Base-by-base conservation (phyloP, 2,797 vertebrate species). In the Nannoperca obscura region DNA sequence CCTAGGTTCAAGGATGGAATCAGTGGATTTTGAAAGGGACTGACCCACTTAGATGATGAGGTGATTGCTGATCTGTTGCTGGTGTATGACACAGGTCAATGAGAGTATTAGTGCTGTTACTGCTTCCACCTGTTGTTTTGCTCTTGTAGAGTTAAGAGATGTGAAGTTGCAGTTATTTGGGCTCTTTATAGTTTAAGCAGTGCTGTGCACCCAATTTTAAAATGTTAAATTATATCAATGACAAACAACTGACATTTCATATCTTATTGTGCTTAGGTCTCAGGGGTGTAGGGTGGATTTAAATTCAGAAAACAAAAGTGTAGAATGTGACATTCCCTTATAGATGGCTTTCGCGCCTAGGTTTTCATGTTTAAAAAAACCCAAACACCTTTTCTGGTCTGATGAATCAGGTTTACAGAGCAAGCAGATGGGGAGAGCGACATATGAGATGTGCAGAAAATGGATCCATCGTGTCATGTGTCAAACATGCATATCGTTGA, bases 1-100 rank as follows among this genome's bases (percentile, higher is more conserved):
- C 67, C 53, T 36, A 44, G 58, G 65, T 78, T 76, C 32, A 80
- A 44, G 60, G 54, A 82, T 63, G 42, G 64, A 77, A 83, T 74
- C 46, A 71, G 15, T 71, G 59, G 83, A 77, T 83, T 90, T 78
- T 77, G 55, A 34, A 76, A 75, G 40, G 46, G 72, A 85, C 46
- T 82, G 69, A 71, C 71, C 74, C 24, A 67, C 67, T 61, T 36
- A 75, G 73, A 73, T 85, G 77, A 82, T 78, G 66, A 78, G 53
- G 58, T 73, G 61, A 73, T 66, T 78, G 64, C 59, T 86, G 74
- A 87, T 77, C 70, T 54, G 74, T 74, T 66, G 42, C 66, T 84
- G 42, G 9, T 73, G 54, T 83, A 63, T 87, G 58, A 63, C 52
- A 54, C 49, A 76, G 58, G 71, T 69, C 74, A 78, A 27, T 69